A percentile compares a stretch with the other conserved stretches of the same genome.
These are phyloP conservation scores for Acanthococcus lagerstroemiae DNA, from an alignment of 2,888 invertebrate species.

Conservation along the genomic window DNA sequence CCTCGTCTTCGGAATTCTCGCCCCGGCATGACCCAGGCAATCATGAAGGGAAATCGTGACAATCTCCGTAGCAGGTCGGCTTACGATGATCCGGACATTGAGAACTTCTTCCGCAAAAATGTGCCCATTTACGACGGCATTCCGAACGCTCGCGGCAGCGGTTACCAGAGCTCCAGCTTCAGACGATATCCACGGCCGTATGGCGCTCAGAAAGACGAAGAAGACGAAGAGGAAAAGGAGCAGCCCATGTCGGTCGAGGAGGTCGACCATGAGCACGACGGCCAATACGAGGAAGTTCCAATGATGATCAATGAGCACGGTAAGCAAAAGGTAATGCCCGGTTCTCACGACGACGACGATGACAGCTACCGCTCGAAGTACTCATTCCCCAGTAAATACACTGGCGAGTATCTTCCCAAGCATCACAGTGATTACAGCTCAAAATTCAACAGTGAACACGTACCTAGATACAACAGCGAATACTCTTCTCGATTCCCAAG, in stretches of 20 bases:
- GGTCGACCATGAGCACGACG: conserved; percentile 30
- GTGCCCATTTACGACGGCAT: conserved; percentile 32
- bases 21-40: conserved; percentile 32
- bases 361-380: background rate
- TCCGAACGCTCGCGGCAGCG: background rate
- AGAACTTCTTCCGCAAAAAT: conserved; percentile 29
- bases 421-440: too few relatives aligned
- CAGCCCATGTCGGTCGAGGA: conserved; percentile 22
- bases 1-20: background rate
- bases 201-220: background rate
- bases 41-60: conserved; percentile 18
- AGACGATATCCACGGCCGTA: background rate
- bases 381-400: too few relatives aligned
- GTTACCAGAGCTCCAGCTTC: background rate
- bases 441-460: too few relatives aligned
- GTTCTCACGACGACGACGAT: conserved; percentile 1
- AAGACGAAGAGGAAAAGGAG: conserved; percentile 7
- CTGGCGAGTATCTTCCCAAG: background rate
- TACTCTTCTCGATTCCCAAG: too few relatives aligned
- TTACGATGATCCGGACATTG: conserved; percentile 9
- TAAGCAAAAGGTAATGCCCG: conserved; percentile 20
- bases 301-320: conserved; percentile 33
- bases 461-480: background rate
- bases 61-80: background rate
- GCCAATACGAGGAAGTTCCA: conserved; percentile 34